phyloP scores from a whole-genome alignment of 2,797 vertebrate species.

The Nannoperca australis region DNA sequence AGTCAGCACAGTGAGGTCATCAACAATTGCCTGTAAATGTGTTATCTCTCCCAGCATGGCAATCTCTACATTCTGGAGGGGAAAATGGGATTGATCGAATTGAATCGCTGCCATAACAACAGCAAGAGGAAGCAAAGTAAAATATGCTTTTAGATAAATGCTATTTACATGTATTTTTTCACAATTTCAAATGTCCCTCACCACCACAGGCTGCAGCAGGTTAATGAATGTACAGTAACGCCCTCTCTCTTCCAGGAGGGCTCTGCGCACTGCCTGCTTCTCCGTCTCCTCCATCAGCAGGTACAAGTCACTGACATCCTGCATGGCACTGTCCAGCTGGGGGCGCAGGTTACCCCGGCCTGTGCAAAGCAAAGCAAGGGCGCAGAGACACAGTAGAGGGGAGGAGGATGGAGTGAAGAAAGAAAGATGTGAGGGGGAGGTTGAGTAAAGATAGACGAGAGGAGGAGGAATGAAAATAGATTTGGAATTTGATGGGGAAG shows the following conservation, averaged over 20 bases:
- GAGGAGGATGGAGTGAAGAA: constrained; percentile 51
- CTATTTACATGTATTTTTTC: neutral
- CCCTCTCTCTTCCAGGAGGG: constrained; percentile 94
- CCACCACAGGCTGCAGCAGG: constrained; percentile 96
- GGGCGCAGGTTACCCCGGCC: constrained; percentile 96
- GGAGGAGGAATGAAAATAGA: constrained; percentile 25
- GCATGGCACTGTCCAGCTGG: constrained; percentile 95
- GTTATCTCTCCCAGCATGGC: constrained; percentile 98
- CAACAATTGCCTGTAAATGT: constrained; percentile 96
- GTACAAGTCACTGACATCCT: constrained; percentile 97
- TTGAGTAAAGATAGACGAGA: constrained; percentile 37
- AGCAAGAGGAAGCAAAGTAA: neutral
- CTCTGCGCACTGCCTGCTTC: constrained; percentile 96
- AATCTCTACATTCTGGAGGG: constrained; percentile 93
- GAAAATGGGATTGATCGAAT: neutral
- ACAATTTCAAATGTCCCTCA: constrained; percentile 73
- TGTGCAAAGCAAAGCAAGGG: constrained; percentile 55
- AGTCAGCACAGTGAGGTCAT: constrained; percentile 93
- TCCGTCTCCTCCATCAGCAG: constrained; percentile 97
- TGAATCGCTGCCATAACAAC: neutral
- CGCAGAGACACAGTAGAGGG: constrained; percentile 1
- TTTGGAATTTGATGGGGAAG: constrained; percentile 11
- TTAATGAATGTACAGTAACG: constrained; percentile 96
- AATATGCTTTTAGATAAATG: neutral
- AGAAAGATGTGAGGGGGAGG: constrained; percentile 10